phyloP scores from a whole-genome alignment of 2,888 invertebrate species.

The Dryadula phaetusa region DNA sequence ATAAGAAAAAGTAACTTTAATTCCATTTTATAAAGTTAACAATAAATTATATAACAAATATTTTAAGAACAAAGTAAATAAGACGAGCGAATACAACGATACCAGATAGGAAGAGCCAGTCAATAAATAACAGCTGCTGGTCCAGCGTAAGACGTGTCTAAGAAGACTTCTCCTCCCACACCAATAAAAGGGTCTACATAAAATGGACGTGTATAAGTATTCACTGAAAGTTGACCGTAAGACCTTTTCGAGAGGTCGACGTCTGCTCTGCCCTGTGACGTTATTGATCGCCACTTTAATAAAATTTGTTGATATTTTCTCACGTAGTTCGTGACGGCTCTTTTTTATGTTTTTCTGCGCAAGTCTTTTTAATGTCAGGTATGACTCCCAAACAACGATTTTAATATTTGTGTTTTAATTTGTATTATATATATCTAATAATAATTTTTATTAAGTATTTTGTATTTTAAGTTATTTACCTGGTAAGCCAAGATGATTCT shows the following conservation, averaged over 20 bases:
- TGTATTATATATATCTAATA: no score
- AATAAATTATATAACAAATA: background rate
- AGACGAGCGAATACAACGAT: background rate
- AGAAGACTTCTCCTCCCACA: conserved; percentile 23
- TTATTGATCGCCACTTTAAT: conserved; percentile 39
- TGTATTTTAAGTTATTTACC: no score
- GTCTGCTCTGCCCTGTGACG: conserved; percentile 27
- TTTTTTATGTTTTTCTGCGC: conserved; percentile 10
- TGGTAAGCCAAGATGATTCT: no score
- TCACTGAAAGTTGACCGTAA: conserved; percentile 37
- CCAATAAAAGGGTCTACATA: conserved; percentile 23
- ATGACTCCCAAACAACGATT: background rate
- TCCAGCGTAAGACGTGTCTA: conserved; percentile 7
- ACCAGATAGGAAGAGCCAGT: conserved; percentile 28
- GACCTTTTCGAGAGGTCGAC: conserved; percentile 32
- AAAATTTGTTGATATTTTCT: conserved; percentile 28
- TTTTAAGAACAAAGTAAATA: conserved; percentile 5
- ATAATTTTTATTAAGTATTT: no score
- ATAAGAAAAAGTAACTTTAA: no score
- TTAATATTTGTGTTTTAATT: background rate
- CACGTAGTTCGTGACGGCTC: conserved; percentile 9
- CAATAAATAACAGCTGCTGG: conserved; percentile 33
- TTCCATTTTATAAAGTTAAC: background rate
- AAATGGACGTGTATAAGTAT: conserved; percentile 29
- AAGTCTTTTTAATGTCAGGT: background rate